phyloP scores from a whole-genome alignment of 1,140 invertebrate species.

The Ips nitidus region DNA sequence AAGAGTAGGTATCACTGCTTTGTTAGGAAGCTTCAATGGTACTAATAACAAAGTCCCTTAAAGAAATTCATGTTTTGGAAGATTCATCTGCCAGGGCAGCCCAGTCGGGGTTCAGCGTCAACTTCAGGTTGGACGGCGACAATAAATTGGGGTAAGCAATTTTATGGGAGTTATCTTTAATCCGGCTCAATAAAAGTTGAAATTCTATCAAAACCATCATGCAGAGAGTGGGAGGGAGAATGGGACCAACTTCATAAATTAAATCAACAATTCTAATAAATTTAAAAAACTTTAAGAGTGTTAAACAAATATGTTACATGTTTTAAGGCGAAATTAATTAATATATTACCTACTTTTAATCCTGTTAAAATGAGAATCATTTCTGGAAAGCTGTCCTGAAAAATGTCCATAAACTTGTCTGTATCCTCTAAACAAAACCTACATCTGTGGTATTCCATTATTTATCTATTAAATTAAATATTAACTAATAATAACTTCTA shows the following conservation, averaged over 20 bases:
- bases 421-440: slow-evolving; percentile 6
- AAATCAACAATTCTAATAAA: background rate
- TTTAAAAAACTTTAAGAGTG: background rate
- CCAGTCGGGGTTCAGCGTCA: background rate
- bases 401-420: background rate
- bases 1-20: background rate
- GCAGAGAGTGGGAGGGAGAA: no score
- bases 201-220: no score
- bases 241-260: background rate
- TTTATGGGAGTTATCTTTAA: no score
- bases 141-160: no score
- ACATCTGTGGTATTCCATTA: slow-evolving; percentile 7
- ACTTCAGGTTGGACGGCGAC: background rate
- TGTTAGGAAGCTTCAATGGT: background rate
- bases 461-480: background rate
- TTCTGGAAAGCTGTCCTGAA: background rate
- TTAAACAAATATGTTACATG: background rate
- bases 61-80: background rate
- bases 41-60: background rate
- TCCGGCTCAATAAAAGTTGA: no score
- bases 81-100: background rate
- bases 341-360: background rate
- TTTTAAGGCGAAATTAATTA: background rate
- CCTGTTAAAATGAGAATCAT: slow-evolving; percentile 5
- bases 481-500: no score